Evolutionary conservation across 1,140 invertebrate genomes (phyloP).

Genomic region (Ceratina calcarata): DNA sequence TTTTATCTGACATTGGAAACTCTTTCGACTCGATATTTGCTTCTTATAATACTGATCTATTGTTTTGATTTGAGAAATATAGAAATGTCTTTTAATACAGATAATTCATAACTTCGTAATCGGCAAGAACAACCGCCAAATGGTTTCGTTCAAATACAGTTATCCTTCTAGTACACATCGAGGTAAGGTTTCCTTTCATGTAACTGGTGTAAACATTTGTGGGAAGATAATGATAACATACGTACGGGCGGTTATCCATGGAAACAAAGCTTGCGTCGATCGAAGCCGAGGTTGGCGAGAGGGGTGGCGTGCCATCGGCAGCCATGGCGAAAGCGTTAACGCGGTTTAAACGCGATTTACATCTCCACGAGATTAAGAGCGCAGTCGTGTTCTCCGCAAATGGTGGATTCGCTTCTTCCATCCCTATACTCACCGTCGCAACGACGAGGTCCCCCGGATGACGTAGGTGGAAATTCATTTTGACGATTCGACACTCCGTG

Average conservation of each 20-base stretch:
- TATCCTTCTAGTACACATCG: neutral
- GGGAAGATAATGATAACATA: constrained; percentile 7
- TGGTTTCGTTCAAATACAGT: no score
- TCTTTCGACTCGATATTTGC: no score
- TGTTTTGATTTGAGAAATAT: no score
- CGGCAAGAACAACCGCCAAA: neutral
- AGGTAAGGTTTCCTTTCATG: neutral
- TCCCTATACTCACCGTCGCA: no score
- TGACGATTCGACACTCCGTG: constrained; percentile 20
- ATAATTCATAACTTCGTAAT: neutral
- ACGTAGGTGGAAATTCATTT: constrained; percentile 28
- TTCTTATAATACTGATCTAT: no score
- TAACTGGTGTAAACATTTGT: neutral
- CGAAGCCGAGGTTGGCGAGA: neutral
- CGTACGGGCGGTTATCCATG: neutral
- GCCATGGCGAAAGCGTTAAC: constrained; percentile 26
- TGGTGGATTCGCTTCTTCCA: neutral
- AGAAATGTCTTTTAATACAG: neutral
- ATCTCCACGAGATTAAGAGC: constrained; percentile 34
- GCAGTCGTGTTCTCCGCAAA: constrained; percentile 21
- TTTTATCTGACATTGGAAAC: no score
- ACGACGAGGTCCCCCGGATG: no score
- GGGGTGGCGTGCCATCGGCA: neutral
- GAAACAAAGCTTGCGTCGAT: constrained; percentile 14
- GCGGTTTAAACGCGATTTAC: constrained; percentile 30